Evolutionary conservation across 2,797 vertebrate species (phyloP).

Genomic region (Chaetodon trifasciatus): DNA sequence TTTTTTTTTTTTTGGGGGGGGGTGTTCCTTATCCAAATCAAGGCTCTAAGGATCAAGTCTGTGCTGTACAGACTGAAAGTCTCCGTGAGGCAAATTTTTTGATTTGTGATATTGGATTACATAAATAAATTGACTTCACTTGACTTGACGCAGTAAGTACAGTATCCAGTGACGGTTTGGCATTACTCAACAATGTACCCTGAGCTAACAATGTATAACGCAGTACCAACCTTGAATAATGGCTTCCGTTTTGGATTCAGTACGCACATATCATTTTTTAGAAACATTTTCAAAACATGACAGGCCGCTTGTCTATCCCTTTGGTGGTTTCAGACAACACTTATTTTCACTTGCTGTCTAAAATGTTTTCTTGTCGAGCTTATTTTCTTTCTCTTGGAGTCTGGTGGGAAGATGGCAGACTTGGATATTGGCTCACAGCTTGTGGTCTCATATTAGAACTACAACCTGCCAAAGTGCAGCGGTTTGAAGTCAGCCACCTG

Average conservation of each 20-base stretch:
- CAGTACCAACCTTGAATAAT: conserved; percentile 16
- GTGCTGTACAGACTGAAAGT: neutral
- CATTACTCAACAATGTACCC: neutral
- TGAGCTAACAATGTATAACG: neutral
- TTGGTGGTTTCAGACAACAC: conserved; percentile 16
- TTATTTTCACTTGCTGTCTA: conserved; percentile 47
- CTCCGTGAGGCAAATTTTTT: neutral
- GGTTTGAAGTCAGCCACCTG: conserved; percentile 75
- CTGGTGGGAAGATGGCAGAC: conserved; percentile 44
- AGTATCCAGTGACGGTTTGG: conserved; percentile 12
- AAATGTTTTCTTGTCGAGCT: conserved; percentile 30
- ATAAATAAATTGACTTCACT: neutral
- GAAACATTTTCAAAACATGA: conserved; percentile 23
- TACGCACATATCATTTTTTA: neutral
- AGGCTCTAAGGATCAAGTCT: neutral
- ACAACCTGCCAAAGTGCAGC: conserved; percentile 57
- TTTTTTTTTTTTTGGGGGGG: too few relatives aligned
- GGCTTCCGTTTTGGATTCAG: conserved; percentile 27
- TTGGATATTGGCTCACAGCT: conserved; percentile 34
- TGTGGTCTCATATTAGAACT: conserved; percentile 49
- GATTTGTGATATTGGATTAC: neutral
- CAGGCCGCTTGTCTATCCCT: neutral
- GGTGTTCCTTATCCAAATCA: neutral
- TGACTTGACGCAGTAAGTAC: conserved; percentile 14
- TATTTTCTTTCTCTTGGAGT: conserved; percentile 34